phyloP scores from a whole-genome alignment of 2,888 invertebrate species.

The Mythimna pallens region DNA sequence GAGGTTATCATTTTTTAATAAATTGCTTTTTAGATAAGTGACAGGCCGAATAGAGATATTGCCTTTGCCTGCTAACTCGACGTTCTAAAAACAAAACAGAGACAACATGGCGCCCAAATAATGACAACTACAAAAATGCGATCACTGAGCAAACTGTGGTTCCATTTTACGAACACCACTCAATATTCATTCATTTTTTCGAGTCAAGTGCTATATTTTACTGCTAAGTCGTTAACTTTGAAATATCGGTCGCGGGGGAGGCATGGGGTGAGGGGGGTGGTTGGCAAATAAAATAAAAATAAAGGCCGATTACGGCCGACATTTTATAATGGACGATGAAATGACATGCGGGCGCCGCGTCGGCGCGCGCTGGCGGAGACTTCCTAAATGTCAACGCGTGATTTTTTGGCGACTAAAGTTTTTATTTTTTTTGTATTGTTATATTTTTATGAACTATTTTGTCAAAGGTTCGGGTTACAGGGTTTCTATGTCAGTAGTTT shows the following conservation, averaged over 20 bases:
- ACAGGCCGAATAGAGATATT: conserved; percentile 4
- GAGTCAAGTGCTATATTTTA: conserved; percentile 88
- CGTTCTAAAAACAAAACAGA: conserved; percentile 54
- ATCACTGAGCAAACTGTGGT: conserved; percentile 68
- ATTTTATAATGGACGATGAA: conserved; percentile 89
- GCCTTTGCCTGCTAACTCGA: conserved; percentile 16
- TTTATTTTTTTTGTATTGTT: conserved; percentile 49
- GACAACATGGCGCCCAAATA: conserved; percentile 64
- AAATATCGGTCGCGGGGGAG: conserved; percentile 84
- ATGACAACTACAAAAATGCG: conserved; percentile 64
- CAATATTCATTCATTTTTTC: conserved; percentile 84
- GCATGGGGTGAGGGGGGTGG: conserved; percentile 70
- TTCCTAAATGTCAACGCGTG: conserved; percentile 67
- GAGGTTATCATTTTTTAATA: conserved; percentile 59
- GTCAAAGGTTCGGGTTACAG: conserved; percentile 40
- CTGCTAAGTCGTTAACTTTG: conserved; percentile 89
- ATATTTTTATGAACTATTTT: conserved; percentile 50
- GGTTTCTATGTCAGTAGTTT: conserved; percentile 20
- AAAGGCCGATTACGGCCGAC: conserved; percentile 89
- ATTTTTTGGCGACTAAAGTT: conserved; percentile 59
- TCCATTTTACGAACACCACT: conserved; percentile 71
- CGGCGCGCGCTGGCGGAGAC: conserved; percentile 72
- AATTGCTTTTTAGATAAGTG: conserved; percentile 38
- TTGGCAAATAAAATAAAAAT: conserved; percentile 90
- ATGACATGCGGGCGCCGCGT: conserved; percentile 89